Evolutionary conservation across 2,797 vertebrate species (phyloP).

Genomic region (Hephaestus fuliginosus): DNA sequence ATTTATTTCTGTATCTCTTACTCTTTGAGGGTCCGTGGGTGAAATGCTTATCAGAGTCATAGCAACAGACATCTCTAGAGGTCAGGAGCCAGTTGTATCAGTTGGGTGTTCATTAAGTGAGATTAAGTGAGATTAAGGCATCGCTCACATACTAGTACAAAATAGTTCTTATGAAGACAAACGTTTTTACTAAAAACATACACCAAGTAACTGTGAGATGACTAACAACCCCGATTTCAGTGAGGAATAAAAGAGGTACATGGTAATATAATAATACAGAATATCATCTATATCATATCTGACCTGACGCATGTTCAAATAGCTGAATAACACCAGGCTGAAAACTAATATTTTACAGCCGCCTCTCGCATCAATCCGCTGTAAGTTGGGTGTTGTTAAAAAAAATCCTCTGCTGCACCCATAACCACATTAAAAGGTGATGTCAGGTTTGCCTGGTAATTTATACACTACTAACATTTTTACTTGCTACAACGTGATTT

Average conservation of each 20-base stretch:
- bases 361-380: not conserved
- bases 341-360: too few species aligned
- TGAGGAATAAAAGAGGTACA: not conserved
- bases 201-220: not conserved
- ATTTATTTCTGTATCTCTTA: slow-evolving; percentile 25
- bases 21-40: slow-evolving; percentile 6
- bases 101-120: not conserved
- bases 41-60: not conserved
- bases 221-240: not conserved
- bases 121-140: not conserved
- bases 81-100: not conserved
- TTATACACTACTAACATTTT: not conserved
- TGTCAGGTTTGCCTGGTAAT: not conserved
- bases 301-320: too few species aligned
- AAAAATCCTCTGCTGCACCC: not conserved
- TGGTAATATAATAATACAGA: too few species aligned
- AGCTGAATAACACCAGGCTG: too few species aligned
- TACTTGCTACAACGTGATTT: not conserved
- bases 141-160: not conserved
- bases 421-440: not conserved
- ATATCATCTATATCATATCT: too few species aligned
- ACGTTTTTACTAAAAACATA: not conserved
- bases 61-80: not conserved
- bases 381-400: too few species aligned
- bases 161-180: not conserved